phyloP scores from a whole-genome alignment of 2,888 invertebrate genomes.

The Hemithea aestivaria region DNA sequence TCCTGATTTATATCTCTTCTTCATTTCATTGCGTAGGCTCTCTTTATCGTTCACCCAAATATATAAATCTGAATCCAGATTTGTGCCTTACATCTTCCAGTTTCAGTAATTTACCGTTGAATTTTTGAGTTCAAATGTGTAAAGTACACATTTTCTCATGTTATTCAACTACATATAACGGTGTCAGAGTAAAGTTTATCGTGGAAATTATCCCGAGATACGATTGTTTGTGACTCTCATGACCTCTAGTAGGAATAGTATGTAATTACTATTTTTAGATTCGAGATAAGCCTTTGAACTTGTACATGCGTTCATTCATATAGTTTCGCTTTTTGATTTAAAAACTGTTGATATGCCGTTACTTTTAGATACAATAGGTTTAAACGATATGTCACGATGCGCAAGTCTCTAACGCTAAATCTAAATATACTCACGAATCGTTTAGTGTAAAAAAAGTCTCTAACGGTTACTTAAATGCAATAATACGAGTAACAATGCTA shows the following conservation, averaged over 20 bases:
- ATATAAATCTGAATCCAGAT: no score
- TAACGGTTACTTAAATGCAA: no score
- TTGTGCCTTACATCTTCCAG: no score
- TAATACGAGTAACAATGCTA: no score
- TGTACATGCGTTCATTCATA: background rate
- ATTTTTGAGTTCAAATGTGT: no score
- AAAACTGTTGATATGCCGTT: background rate
- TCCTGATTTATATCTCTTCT: no score
- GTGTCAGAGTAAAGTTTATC: slow-evolving; percentile 14
- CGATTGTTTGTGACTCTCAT: slow-evolving; percentile 18
- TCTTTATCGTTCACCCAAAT: no score
- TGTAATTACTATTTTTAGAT: slow-evolving; percentile 17
- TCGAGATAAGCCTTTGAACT: slow-evolving; percentile 8
- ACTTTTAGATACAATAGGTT: background rate
- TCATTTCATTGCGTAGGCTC: no score
- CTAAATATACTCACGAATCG: no score
- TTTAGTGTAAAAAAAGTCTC: no score
- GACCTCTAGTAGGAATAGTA: slow-evolving; percentile 16
- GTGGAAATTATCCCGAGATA: slow-evolving; percentile 13
- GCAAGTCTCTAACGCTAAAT: slow-evolving; percentile 3
- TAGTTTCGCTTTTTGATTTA: background rate
- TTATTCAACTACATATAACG: slow-evolving; percentile 1
- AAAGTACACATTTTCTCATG: background rate
- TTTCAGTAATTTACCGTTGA: no score
- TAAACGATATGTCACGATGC: slow-evolving; percentile 2